These are phyloP conservation scores for Perccottus glenii DNA, from an alignment of 2,113 vertebrate species.

Conservation along the genomic window DNA sequence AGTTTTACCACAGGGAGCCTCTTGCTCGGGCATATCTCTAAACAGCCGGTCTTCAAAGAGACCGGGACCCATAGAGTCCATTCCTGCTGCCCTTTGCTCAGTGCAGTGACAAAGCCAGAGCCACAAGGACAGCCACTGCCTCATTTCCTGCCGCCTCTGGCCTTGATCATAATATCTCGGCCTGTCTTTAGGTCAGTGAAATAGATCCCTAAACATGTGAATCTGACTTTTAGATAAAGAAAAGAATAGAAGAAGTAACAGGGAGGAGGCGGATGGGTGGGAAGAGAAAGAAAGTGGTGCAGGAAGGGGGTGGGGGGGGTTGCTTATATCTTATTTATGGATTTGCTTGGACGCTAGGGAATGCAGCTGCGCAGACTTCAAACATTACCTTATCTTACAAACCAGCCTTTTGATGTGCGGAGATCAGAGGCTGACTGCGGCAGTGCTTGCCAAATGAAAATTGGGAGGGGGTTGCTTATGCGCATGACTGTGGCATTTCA, in stretches of 20 bases:
- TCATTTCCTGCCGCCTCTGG: conserved; percentile 54
- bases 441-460: conserved; percentile 89
- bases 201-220: conserved; percentile 77
- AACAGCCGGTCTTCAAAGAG: conserved; percentile 58
- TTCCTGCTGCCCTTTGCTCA: conserved; percentile 64
- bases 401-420: conserved; percentile 89
- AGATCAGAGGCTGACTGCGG: conserved; percentile 91
- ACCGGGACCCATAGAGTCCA: conserved; percentile 36
- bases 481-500: conserved; percentile 87
- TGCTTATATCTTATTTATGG: conserved; percentile 94
- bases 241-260: conserved; percentile 49
- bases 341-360: conserved; percentile 91
- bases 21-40: conserved; percentile 42
- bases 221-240: conserved; percentile 80
- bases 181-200: conserved; percentile 66
- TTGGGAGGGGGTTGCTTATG: conserved; percentile 79
- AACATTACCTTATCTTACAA: conserved; percentile 91
- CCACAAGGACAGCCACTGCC: conserved; percentile 35
- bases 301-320: conserved; percentile 49
- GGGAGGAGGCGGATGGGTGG: conserved; percentile 57
- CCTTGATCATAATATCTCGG: conserved; percentile 53
- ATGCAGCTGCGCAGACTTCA: conserved; percentile 89
- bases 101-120: conserved; percentile 48
- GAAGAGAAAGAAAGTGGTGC: conserved; percentile 61
- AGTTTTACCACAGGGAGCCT: conserved; percentile 38